Evolutionary conservation across 2,888 invertebrate genomes (phyloP).

Genomic region (Carcina quercana): DNA sequence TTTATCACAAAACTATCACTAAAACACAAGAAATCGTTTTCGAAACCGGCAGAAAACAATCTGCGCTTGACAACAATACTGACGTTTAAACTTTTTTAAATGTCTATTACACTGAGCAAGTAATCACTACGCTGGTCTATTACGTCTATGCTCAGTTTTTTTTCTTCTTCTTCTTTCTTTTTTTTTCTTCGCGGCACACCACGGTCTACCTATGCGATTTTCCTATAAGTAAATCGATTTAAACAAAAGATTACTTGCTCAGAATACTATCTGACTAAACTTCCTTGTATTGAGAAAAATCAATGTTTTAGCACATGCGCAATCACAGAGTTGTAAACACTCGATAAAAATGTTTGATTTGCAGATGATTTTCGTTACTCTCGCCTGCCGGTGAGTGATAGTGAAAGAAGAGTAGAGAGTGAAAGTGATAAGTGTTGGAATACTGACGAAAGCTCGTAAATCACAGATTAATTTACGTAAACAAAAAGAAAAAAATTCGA

Average conservation of each 20-base stretch:
- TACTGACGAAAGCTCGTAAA: too few relatives aligned
- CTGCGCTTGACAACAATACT: conserved; percentile 20
- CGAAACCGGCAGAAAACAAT: conserved; percentile 18
- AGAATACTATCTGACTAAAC: not conserved
- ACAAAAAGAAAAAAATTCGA: too few relatives aligned
- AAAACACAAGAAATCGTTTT: not conserved
- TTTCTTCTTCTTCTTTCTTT: too few relatives aligned
- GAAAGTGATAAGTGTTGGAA: too few relatives aligned
- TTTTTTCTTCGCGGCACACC: conserved; percentile 5
- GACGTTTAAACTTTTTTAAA: conserved; percentile 1
- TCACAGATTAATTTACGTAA: too few relatives aligned
- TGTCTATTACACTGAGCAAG: conserved; percentile 6
- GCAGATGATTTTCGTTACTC: not conserved
- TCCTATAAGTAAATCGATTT: not conserved
- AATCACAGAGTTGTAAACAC: not conserved
- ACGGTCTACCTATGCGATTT: conserved; percentile 5
- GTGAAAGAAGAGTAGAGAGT: not conserved
- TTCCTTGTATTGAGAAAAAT: conserved; percentile 15
- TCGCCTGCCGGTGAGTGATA: not conserved
- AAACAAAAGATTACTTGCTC: not conserved
- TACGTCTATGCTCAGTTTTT: too few relatives aligned
- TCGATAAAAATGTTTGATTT: not conserved
- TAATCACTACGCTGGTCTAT: too few relatives aligned
- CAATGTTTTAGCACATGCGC: conserved; percentile 36
- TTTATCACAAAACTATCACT: conserved; percentile 16